These are phyloP conservation scores for Odontocolon sp. DNA, from an alignment of 2,888 invertebrate genomes.

Conservation along the genomic window DNA sequence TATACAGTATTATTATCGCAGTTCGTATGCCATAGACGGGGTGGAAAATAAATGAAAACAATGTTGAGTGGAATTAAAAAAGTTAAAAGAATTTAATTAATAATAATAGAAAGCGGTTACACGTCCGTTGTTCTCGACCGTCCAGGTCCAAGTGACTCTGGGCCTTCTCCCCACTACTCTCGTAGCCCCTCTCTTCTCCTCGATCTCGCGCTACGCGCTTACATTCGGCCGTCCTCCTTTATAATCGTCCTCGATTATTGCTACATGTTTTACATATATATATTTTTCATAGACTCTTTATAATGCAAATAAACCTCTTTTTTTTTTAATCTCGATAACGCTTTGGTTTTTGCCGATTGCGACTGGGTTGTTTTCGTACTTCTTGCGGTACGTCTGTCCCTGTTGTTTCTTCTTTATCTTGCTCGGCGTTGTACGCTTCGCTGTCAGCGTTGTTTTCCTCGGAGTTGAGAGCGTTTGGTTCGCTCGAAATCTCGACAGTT, in stretches of 20 bases:
- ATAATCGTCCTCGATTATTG: conserved; percentile 16
- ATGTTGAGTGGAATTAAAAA: too few relatives aligned
- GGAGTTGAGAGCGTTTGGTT: not conserved
- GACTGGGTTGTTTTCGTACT: conserved; percentile 23
- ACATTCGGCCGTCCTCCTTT: conserved; percentile 16
- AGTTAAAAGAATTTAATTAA: too few relatives aligned
- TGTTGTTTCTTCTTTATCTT: not conserved
- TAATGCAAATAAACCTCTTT: not conserved
- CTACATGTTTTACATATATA: not conserved
- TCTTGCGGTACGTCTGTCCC: not conserved
- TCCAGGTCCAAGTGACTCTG: too few relatives aligned
- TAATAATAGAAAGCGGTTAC: too few relatives aligned
- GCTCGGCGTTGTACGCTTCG: not conserved
- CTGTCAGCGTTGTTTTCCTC: not conserved
- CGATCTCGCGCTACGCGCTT: not conserved
- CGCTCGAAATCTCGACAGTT: conserved; percentile 6
- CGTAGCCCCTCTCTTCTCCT: not conserved
- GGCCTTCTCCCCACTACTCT: not conserved
- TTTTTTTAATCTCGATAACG: conserved; percentile 10
- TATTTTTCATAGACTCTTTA: too few relatives aligned
- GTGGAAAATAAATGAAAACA: too few relatives aligned
- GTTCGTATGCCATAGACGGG: too few relatives aligned
- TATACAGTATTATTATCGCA: too few relatives aligned
- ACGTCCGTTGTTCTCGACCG: too few relatives aligned
- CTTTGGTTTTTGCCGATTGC: conserved; percentile 18